phyloP scores from a whole-genome alignment of 2,888 invertebrate genomes.

The Lysandra bellargus region DNA sequence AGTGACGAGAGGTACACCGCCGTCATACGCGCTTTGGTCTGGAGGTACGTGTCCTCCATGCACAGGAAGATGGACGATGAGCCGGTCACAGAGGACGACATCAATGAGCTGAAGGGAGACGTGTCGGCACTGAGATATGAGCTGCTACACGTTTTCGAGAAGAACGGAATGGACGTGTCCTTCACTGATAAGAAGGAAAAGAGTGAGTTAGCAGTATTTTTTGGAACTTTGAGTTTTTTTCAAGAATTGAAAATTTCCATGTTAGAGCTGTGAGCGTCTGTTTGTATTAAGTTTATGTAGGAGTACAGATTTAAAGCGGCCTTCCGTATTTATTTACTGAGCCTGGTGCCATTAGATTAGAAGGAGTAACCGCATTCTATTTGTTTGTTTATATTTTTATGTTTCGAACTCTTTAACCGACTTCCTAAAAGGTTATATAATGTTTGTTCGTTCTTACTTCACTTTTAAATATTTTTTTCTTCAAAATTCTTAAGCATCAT shows the following conservation, averaged over 20 bases:
- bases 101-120: conserved; percentile 96
- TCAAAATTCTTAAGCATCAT: neutral
- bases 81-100: conserved; percentile 93
- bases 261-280: no score
- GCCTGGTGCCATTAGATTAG: no score
- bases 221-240: neutral
- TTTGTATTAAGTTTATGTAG: no score
- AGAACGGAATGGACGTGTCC: conserved; percentile 92
- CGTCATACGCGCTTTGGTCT: conserved; percentile 94
- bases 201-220: conserved; percentile 69
- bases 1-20: conserved; percentile 86
- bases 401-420: no score
- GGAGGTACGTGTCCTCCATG: conserved; percentile 94
- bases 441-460: neutral
- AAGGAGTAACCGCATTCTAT: no score
- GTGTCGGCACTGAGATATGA: conserved; percentile 96
- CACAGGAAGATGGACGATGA: conserved; percentile 91
- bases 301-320: no score
- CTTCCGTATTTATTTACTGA: no score
- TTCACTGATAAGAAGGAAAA: conserved; percentile 87
- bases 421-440: no score
- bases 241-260: no score
- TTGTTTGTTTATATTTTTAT: no score
- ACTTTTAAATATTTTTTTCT: no score
- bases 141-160: conserved; percentile 91